Evolutionary conservation across 2,888 invertebrate genomes (phyloP), one percentile per base, ranked within the genome.

Genomic region (Ypsolopha sequella): DNA sequence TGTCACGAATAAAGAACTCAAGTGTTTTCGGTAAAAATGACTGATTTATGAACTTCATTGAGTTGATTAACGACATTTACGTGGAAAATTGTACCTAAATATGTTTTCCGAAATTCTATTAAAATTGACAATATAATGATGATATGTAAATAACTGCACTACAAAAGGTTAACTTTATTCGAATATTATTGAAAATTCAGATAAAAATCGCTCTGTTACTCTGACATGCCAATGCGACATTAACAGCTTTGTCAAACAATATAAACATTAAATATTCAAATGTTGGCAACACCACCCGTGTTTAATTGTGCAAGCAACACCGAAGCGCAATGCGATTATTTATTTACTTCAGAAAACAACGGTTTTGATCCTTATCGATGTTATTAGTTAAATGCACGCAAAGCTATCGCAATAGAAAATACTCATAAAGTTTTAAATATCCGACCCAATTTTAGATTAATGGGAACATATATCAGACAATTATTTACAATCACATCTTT

Each of bases 161-260:
- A 24, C 13, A 68, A 67, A 61, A 52, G 57, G 60, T 59, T 59
- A 70, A 65, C 67, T 63, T 41, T 63, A 60, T 64, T 64, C 53
- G 59, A 64, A 63, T 67, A 67, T 68, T 70, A 77, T 74, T 72
- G 67, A 75, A 54, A 73, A 63, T 66, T 49, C 44, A 52, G 76
- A 78, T 76, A 73, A 59, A 36, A 51, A 77, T 75, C 76, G 45
- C 53, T 54, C 48, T 55, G 54, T 57, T 54, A 60, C 63, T 62
- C 70, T 51, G 76, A 82, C 85, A 85, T 86, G 85, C 85, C 74
- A 84, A 77, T 75, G 62, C 66, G 70, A 75, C 81, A 86, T 86
- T 85, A 85, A 80, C 82, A 82, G 71, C 76, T 78, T 66, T 77
- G 79, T 77, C 78, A 80, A 80, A 79, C 78, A 80, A 66, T 70